These are phyloP conservation scores for Scaptodrosophila latifasciaeformis DNA, from an alignment of 2,888 invertebrate species.

Conservation along the genomic window DNA sequence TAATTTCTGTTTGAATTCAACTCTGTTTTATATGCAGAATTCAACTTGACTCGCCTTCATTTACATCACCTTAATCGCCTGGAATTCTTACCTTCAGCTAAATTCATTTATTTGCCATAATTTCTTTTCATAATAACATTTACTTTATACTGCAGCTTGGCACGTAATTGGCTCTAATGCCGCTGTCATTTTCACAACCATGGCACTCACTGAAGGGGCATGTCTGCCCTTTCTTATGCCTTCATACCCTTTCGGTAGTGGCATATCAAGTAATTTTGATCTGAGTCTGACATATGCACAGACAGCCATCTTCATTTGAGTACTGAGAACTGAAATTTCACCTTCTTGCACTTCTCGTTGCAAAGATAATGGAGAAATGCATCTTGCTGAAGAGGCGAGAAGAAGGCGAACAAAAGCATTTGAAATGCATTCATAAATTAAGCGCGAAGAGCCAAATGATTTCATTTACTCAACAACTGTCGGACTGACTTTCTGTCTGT, in stretches of 20 bases:
- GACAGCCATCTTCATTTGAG: not conserved
- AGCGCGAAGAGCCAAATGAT: conserved; percentile 38
- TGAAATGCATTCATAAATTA: conserved; percentile 46
- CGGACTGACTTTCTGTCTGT: too few relatives aligned
- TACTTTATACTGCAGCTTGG: not conserved
- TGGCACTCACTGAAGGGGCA: conserved; percentile 23
- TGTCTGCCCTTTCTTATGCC: too few relatives aligned
- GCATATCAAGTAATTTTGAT: too few relatives aligned
- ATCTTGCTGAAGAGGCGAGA: conserved; percentile 22
- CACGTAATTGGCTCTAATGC: conserved; percentile 38
- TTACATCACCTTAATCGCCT: too few relatives aligned
- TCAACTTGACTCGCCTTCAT: too few relatives aligned
- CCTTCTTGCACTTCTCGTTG: not conserved
- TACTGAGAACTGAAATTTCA: too few relatives aligned
- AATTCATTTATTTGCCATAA: too few relatives aligned
- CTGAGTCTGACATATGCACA: conserved; percentile 26
- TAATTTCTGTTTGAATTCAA: too few relatives aligned
- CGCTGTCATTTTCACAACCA: conserved; percentile 32
- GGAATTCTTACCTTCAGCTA: too few relatives aligned
- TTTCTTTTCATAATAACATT: too few relatives aligned
- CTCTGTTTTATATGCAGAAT: too few relatives aligned
- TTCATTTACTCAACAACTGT: conserved; percentile 50
- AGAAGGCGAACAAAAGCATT: conserved; percentile 23
- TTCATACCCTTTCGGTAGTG: too few relatives aligned
- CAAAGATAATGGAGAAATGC: conserved; percentile 25